phyloP scores from a whole-genome alignment of 2,888 invertebrate species.

The Drosophila subquinaria region DNA sequence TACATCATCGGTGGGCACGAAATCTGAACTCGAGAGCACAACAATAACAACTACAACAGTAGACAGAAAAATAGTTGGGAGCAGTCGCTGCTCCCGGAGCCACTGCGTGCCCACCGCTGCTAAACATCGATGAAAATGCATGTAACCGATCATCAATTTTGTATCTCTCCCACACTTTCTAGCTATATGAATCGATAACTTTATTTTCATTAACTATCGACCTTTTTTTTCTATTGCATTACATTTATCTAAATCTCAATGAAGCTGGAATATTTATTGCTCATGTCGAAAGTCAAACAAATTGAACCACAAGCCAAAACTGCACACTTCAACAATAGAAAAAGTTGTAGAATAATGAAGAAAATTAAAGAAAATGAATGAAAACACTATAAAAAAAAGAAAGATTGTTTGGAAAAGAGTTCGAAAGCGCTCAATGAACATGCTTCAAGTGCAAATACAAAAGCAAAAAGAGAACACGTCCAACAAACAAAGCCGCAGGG shows the following conservation, averaged over 20 bases:
- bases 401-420: conserved; percentile 24
- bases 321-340: background rate
- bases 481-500: conserved; percentile 19
- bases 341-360: conserved; percentile 1
- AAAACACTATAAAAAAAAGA: conserved; percentile 1
- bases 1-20: no score
- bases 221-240: background rate
- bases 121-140: background rate
- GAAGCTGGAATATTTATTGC: conserved; percentile 4
- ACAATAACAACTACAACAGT: no score
- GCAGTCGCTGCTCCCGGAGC: no score
- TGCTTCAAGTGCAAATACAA: conserved; percentile 33
- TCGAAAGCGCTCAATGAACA: conserved; percentile 24
- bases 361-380: background rate
- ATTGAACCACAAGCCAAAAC: conserved; percentile 5
- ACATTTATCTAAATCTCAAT: background rate
- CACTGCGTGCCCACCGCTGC: no score
- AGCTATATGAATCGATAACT: background rate
- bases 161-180: background rate
- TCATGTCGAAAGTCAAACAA: conserved; percentile 14
- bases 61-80: no score
- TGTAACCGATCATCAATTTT: background rate
- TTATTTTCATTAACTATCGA: background rate
- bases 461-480: conserved; percentile 9
- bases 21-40: no score